A percentile compares a stretch with the other conserved stretches of the same genome.
Conservation (phyloP, 30 jellyfish, hydroid and myxozoan species). For the Morbakka virulenta region DNA sequence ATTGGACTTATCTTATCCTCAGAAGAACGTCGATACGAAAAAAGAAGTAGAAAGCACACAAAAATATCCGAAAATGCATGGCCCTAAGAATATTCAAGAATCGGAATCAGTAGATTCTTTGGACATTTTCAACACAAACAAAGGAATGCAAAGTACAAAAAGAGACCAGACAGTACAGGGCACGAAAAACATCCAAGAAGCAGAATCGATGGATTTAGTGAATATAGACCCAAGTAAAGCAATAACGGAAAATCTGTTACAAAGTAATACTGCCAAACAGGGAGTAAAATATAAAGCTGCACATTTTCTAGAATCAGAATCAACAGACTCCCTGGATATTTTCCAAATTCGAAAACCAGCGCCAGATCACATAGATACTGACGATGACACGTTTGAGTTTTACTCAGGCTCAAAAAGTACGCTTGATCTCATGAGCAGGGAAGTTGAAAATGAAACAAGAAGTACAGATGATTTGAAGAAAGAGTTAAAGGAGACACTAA, state of each 20-base stretch:
- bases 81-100: too few species aligned
- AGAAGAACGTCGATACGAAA: neutral
- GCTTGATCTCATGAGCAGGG: neutral
- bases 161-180: too few species aligned
- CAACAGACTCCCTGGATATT: neutral
- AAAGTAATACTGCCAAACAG: too few species aligned
- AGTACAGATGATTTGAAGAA: conserved; percentile 1
- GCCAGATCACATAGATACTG: neutral
- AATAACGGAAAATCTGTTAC: too few species aligned
- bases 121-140: neutral
- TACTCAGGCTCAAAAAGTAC: neutral
- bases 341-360: neutral
- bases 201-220: too few species aligned
- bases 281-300: too few species aligned
- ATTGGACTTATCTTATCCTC: conserved; percentile 3
- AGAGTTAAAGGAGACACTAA: neutral
- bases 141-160: too few species aligned
- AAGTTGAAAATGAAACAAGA: neutral
- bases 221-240: too few species aligned
- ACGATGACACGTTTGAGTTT: neutral
- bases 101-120: neutral
- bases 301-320: neutral
- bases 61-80: too few species aligned
- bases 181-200: too few species aligned
- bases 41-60: conserved; percentile 16